phyloP scores from a whole-genome alignment of 2,888 invertebrate genomes.

The Azorinus chamasolen region DNA sequence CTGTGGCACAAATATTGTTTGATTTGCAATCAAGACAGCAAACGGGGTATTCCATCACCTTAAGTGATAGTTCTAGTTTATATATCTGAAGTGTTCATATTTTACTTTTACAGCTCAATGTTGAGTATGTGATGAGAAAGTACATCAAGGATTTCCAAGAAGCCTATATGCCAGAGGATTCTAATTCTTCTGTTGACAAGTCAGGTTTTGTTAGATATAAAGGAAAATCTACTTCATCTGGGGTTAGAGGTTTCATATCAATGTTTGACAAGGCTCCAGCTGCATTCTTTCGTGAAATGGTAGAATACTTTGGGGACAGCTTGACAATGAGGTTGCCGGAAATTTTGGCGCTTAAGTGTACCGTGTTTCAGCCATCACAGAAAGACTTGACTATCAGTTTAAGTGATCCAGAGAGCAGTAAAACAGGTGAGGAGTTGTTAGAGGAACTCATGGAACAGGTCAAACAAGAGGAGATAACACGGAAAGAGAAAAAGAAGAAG shows the following conservation, averaged over 20 bases:
- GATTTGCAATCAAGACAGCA: too few species aligned
- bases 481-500: constrained; percentile 66
- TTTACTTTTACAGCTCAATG: constrained; percentile 71
- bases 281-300: constrained; percentile 78
- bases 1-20: too few species aligned
- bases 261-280: constrained; percentile 60
- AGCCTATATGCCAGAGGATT: constrained; percentile 35
- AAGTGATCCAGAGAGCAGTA: constrained; percentile 73
- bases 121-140: constrained; percentile 73
- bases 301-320: constrained; percentile 85
- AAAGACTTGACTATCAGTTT: constrained; percentile 71
- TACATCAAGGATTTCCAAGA: constrained; percentile 70
- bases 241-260: constrained; percentile 45
- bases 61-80: too few species aligned
- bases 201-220: constrained; percentile 1
- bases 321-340: constrained; percentile 79
- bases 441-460: constrained; percentile 82
- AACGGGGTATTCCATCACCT: too few species aligned
- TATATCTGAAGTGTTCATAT: too few species aligned
- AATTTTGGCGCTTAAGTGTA: constrained; percentile 62
- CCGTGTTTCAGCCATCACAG: constrained; percentile 71
- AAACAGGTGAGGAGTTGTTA: constrained; percentile 83
- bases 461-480: constrained; percentile 71
- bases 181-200: not conserved
- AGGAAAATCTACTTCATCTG: constrained; percentile 9